Percentiles rank a stretch among this genome's conserved stretches.
Evolutionary conservation across 2,888 invertebrate species (phyloP).

Genomic region (Volucella inflata): DNA sequence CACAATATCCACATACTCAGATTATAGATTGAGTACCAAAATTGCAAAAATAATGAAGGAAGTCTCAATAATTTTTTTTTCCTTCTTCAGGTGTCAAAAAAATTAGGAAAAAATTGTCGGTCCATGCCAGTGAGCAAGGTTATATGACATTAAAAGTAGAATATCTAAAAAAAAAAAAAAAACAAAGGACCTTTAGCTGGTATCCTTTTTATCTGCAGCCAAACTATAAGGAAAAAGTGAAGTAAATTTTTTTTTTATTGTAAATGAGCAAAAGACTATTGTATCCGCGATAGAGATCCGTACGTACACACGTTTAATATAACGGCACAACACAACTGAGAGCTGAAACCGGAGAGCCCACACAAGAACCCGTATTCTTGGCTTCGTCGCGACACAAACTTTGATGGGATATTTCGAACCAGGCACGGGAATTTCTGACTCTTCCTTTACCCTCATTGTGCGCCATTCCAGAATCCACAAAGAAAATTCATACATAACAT

Average conservation of each 20-base stretch:
- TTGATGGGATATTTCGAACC: conserved; percentile 71
- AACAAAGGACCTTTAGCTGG: conserved; percentile 46
- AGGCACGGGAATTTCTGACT: conserved; percentile 65
- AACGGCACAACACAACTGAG: conserved; percentile 83
- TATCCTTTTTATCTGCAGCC: conserved; percentile 35
- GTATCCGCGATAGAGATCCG: conserved; percentile 73
- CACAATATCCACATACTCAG: background rate
- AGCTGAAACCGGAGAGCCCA: conserved; percentile 80
- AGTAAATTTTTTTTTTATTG: conserved; percentile 55
- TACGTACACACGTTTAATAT: conserved; percentile 81
- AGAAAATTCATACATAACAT: conserved; percentile 15
- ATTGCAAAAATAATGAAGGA: conserved; percentile 21
- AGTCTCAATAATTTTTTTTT: conserved; percentile 8
- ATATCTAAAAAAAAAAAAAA: conserved; percentile 11
- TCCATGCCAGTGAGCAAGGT: background rate
- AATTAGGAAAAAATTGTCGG: background rate
- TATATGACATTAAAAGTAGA: conserved; percentile 10
- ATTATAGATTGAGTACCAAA: conserved; percentile 12
- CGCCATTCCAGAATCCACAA: conserved; percentile 69
- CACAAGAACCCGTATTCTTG: conserved; percentile 77
- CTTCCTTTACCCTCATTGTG: conserved; percentile 42
- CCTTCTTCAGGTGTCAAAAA: conserved; percentile 37
- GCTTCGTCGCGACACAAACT: conserved; percentile 49
- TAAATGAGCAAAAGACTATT: conserved; percentile 49
- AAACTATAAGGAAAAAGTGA: conserved; percentile 18